Percentiles rank a stretch among this genome's conserved stretches.
phyloP scores from a whole-genome alignment of 37 sponge, comb jelly and placozoan species.

The Mnemiopsis leidyi region DNA sequence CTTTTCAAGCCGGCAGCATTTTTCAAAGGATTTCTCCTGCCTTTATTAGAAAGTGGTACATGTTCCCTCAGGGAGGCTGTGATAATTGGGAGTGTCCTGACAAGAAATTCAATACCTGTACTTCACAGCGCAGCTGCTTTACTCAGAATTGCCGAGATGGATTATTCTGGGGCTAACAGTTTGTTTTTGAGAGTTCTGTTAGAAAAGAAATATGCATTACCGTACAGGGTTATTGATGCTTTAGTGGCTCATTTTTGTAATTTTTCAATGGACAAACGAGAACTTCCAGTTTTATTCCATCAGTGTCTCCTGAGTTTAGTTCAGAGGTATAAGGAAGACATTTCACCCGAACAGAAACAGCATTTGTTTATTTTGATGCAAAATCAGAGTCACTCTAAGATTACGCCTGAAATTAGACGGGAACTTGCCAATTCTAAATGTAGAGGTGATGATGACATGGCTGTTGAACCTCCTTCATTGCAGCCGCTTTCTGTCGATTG shows the following conservation, averaged over 20 bases:
- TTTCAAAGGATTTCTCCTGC: conserved; percentile 95
- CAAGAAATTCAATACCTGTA: conserved; percentile 84
- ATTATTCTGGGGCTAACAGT: conserved; percentile 90
- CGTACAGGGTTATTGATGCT: conserved; percentile 90
- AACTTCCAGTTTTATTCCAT: conserved; percentile 95
- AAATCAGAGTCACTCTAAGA: conserved; percentile 72
- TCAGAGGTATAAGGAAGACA: conserved; percentile 91
- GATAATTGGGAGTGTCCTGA: conserved; percentile 88
- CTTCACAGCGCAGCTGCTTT: conserved; percentile 93
- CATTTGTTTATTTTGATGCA: conserved; percentile 77
- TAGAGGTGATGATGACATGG: conserved; percentile 71
- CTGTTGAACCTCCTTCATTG: neutral
- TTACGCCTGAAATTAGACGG: conserved; percentile 76
- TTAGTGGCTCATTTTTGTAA: conserved; percentile 71
- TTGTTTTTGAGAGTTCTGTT: conserved; percentile 90
- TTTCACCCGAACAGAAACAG: conserved; percentile 92
- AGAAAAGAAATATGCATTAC: conserved; percentile 95
- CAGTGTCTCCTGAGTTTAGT: conserved; percentile 88
- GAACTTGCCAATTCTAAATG: conserved; percentile 85
- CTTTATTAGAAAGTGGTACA: conserved; percentile 73
- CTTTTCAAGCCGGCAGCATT: conserved; percentile 97
- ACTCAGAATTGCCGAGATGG: conserved; percentile 95
- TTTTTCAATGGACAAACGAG: conserved; percentile 73
- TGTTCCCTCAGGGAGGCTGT: conserved; percentile 95
- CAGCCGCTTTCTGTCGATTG: neutral